Base-by-base conservation (phyloP, 2,113 vertebrate species). In the Macquaria australasica region DNA sequence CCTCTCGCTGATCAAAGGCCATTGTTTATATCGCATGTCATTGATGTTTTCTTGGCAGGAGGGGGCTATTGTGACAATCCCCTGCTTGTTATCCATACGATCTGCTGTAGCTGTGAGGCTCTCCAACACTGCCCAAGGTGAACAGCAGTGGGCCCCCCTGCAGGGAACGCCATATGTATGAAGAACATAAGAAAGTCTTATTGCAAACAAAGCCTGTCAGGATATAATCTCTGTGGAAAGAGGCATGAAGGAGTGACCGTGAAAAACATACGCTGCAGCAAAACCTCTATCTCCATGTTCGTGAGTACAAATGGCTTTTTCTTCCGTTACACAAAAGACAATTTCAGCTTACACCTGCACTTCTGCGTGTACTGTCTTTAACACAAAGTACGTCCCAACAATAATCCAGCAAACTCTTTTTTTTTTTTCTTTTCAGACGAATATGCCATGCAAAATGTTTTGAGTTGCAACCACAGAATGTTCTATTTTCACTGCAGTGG, bases 1-100 rank as follows among this genome's bases (percentile, higher is more conserved):
- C 89, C 86, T 85, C 87, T 80, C 56, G 5, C 77, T 94, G 95
- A 96, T 96, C 95, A 95, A 96, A 96, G 94, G 41, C 86, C 73
- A 56, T 92, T 91, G 92, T 92, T 94, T 94, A 93, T 91, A 78
- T 87, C 85, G 11, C 41, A 70, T 88, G 93, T 89, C 91, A 83
- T 48, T 93, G 88, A 82, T 91, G 84, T 88, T 90, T 88, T 94
- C 93, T 91, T 93, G 93, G 93, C 92, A 90, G 70, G 84, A 56
- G 60, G 1, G n/a, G 89, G 80, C 83, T 93, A 93, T 94, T 94
- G 94, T 93, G 93, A 94, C 94, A 94, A 60, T 94, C 87, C 87
- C 81, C 56, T 55, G 76, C 91, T 90, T 94, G 88, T 92, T 95
- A 84, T 92, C 81, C 72, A 48, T 82, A 53, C 56, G 78, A 87